Base-by-base conservation (phyloP, 1,140 invertebrate species). In the Solenopsis invicta region DNA sequence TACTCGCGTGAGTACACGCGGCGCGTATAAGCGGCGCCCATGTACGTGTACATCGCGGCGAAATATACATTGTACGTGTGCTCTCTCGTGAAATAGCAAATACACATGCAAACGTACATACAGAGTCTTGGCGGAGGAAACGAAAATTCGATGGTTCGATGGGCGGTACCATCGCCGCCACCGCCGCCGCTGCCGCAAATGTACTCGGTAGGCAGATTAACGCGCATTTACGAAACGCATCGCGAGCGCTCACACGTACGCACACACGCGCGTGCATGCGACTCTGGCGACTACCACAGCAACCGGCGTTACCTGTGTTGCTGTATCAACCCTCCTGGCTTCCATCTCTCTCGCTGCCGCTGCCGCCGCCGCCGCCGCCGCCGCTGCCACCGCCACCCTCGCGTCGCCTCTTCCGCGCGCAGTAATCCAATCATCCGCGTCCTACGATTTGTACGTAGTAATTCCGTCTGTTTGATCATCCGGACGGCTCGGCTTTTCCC, bases 381-480 rank as follows among this genome's bases (percentile, higher is more conserved):
- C n/a, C n/a, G n/a, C n/a, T n/a, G n/a, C 59, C 86, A 62, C 85
- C 72, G 62, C 64, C 88, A 67, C 86, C 75, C 71, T 59, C 71
- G 66, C 66, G 72, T 37, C 62, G 74, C 45, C 80, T 87, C 88
- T 80, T 86, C 87, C 88, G 86, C 85, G 69, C 82, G 66, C 82
- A 81, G 81, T 91, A 92, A 91, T 92, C 88, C 90, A 92, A 92
- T 92, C 90, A 91, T 91, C 86, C 82, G 84, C 85, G 82, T 89
- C 80, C 89, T 87, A 91, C 89, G 89, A 92, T 89, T 92, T 90
- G 85, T 87, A 91, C 87, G 87, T 92, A 88, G 89, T 92, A 89
- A 92, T 89, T 92, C 90, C 89, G 67, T 81, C 80, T 87, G 86
- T 88, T 90, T 90, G 89, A 88, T 90, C 87, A 66, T 71, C 80